These are phyloP conservation scores for Rhodophaea formosa DNA, from an alignment of 2,888 invertebrate genomes.

Conservation along the genomic window DNA sequence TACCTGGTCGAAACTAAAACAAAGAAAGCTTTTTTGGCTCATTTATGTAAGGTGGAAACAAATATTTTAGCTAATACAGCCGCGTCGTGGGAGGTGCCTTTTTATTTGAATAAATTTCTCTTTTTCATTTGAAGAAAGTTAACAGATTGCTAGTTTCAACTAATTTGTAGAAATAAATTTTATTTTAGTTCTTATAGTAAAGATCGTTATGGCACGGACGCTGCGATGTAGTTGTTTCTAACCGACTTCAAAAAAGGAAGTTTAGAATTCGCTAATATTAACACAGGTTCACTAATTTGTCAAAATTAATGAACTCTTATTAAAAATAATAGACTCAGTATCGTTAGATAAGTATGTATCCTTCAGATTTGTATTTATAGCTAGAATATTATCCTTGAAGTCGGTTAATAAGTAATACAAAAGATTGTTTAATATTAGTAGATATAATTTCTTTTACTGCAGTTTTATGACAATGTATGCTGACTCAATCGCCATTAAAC, in stretches of 20 bases:
- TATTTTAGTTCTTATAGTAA: slow-evolving; percentile 32
- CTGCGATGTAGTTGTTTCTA: slow-evolving; percentile 23
- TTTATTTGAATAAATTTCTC: slow-evolving; percentile 13
- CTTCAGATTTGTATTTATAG: too few species aligned
- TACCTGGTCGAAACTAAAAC: slow-evolving; percentile 63
- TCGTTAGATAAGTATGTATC: too few species aligned
- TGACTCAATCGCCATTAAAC: too few species aligned
- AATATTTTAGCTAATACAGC: slow-evolving; percentile 6
- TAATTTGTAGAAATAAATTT: slow-evolving; percentile 24
- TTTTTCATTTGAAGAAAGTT: slow-evolving; percentile 32
- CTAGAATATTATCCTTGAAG: too few species aligned
- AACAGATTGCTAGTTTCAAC: slow-evolving; percentile 61
- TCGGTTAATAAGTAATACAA: too few species aligned
- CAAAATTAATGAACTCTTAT: too few species aligned
- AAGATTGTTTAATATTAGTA: too few species aligned
- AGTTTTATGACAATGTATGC: too few species aligned
- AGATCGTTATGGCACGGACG: slow-evolving; percentile 65
- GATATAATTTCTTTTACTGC: too few species aligned
- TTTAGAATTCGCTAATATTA: too few species aligned
- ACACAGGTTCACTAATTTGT: too few species aligned
- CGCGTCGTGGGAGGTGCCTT: slow-evolving; percentile 55
- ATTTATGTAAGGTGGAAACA: slow-evolving; percentile 25
- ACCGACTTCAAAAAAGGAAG: background rate
- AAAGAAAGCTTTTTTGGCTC: slow-evolving; percentile 50
- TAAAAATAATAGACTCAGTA: too few species aligned